Percentiles rank a stretch among this genome's conserved stretches.
These are phyloP conservation scores for Lepidostoma basale DNA, from an alignment of 1,140 invertebrate species.

Conservation along the genomic window DNA sequence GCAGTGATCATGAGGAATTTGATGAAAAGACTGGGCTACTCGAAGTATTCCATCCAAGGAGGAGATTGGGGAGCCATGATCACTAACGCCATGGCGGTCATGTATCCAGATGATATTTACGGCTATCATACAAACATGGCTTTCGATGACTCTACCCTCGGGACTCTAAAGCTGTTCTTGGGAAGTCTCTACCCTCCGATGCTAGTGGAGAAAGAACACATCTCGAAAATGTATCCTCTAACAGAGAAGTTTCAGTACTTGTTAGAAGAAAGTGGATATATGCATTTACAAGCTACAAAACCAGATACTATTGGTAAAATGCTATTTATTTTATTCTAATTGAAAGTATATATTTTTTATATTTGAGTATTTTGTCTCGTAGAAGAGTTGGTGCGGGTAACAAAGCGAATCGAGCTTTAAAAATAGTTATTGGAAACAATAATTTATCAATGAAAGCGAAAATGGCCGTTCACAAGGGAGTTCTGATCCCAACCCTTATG, in stretches of 20 bases:
- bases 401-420: too few species aligned
- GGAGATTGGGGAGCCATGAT: constrained; percentile 82
- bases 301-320: constrained; percentile 85
- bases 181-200: constrained; percentile 49
- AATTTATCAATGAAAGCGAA: too few species aligned
- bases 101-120: constrained; percentile 74
- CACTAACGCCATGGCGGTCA: constrained; percentile 62
- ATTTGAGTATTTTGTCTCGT: too few species aligned
- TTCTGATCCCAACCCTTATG: too few species aligned
- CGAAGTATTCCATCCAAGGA: constrained; percentile 82
- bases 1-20: constrained; percentile 79
- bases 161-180: constrained; percentile 4
- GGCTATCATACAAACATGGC: constrained; percentile 60
- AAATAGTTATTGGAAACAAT: too few species aligned
- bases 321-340: too few species aligned
- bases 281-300: constrained; percentile 86
- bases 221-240: constrained; percentile 68
- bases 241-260: constrained; percentile 56
- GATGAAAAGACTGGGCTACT: constrained; percentile 78
- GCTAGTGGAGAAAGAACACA: constrained; percentile 54
- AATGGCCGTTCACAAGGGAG: too few species aligned
- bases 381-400: too few species aligned
- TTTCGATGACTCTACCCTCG: not conserved
- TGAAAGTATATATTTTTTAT: too few species aligned
- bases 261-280: constrained; percentile 77